Conservation (phyloP, 2,888 invertebrate genomes). For the Ethmia dodecea region DNA sequence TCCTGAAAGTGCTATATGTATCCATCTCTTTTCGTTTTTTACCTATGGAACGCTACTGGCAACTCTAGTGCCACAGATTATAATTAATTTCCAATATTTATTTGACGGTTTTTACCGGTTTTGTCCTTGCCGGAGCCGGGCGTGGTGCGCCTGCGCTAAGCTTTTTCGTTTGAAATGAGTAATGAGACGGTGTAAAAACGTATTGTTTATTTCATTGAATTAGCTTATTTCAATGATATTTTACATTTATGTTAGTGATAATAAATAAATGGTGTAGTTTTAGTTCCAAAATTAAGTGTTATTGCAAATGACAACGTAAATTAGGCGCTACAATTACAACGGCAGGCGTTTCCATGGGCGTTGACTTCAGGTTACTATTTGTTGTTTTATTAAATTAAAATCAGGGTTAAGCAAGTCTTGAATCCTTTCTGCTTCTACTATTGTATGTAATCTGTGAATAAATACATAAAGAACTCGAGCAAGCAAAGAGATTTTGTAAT, state of each 20-base stretch:
- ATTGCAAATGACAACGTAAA: constrained; percentile 31
- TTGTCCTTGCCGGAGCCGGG: constrained; percentile 45
- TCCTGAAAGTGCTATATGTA: too few species aligned
- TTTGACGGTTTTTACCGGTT: constrained; percentile 30
- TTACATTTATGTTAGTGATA: constrained; percentile 14
- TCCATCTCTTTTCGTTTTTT: too few species aligned
- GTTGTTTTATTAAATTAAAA: constrained; percentile 67
- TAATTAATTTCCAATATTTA: too few species aligned
- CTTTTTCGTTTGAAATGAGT: constrained; percentile 57
- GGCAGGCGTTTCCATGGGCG: constrained; percentile 64
- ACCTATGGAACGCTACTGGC: too few species aligned
- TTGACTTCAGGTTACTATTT: constrained; percentile 66
- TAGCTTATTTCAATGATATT: constrained; percentile 35
- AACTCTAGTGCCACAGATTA: constrained; percentile 5
- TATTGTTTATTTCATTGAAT: constrained; percentile 50
- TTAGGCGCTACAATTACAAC: constrained; percentile 31
- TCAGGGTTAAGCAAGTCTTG: constrained; percentile 38
- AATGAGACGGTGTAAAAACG: constrained; percentile 47
- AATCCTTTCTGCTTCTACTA: constrained; percentile 17
- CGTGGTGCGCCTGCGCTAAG: constrained; percentile 72
- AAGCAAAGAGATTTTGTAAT: too few species aligned
- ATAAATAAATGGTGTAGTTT: constrained; percentile 9
- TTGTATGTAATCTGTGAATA: too few species aligned
- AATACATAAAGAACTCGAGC: too few species aligned
- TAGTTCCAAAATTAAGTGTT: constrained; percentile 24